phyloP scores from a whole-genome alignment of 2,113 vertebrate species.

The Bubo scandiacus region DNA sequence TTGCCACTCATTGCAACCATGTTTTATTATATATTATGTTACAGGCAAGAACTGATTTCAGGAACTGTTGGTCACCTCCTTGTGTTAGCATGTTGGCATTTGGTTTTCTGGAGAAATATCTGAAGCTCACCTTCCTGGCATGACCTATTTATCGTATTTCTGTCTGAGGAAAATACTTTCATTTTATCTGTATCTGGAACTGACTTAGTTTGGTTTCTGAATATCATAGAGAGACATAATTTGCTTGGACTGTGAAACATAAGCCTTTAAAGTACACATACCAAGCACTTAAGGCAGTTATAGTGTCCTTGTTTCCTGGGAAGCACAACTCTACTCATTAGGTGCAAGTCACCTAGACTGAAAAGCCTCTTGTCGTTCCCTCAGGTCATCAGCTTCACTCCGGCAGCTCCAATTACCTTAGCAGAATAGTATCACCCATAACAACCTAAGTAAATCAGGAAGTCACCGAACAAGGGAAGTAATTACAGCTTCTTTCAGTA shows the following conservation, averaged over 20 bases:
- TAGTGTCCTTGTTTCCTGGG: slow-evolving; percentile 9
- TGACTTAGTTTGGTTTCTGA: neutral
- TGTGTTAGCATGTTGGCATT: neutral
- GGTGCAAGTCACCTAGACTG: slow-evolving; percentile 21
- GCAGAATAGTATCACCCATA: slow-evolving; percentile 45
- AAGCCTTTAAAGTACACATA: neutral
- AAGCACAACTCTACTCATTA: slow-evolving; percentile 19
- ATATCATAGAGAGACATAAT: neutral
- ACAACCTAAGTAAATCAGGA: slow-evolving; percentile 63
- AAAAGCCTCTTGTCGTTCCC: slow-evolving; percentile 44
- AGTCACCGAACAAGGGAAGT: slow-evolving; percentile 67
- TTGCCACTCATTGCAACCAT: neutral
- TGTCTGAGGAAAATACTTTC: neutral
- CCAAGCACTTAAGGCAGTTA: neutral
- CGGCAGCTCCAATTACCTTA: slow-evolving; percentile 57
- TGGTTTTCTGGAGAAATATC: neutral
- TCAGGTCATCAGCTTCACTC: slow-evolving; percentile 25
- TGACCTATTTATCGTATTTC: neutral
- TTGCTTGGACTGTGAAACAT: neutral
- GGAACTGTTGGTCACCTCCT: neutral
- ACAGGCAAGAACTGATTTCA: neutral
- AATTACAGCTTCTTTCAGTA: slow-evolving; percentile 63
- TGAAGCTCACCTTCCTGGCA: neutral
- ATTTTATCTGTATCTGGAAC: neutral
- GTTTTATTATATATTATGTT: neutral